Conservation (phyloP, 53 echinoderm and acorn worm species). For the Antedon mediterranea region DNA sequence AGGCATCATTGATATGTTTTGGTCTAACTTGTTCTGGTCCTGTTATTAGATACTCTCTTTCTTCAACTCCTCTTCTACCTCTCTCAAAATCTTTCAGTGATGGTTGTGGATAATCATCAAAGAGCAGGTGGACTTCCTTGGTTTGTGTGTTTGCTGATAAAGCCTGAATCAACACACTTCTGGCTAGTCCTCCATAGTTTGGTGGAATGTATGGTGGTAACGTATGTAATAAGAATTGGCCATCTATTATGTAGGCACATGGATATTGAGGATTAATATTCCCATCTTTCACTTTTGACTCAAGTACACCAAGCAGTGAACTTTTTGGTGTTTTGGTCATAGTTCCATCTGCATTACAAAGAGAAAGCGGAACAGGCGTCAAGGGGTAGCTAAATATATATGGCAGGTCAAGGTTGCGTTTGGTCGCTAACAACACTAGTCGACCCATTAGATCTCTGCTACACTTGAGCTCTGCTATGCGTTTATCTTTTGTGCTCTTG, state of each 20-base stretch:
- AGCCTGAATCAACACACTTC: neutral
- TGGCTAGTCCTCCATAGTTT: constrained; percentile 11
- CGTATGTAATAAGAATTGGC: neutral
- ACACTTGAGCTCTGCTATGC: no score
- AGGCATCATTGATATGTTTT: neutral
- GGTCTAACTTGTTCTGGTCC: constrained; percentile 3
- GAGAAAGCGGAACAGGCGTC: constrained; percentile 11
- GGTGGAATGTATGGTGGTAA: constrained; percentile 4
- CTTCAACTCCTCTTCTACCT: no score
- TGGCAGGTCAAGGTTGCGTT: constrained; percentile 10
- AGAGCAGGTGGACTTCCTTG: constrained; percentile 6
- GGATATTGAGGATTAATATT: neutral
- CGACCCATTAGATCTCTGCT: neutral
- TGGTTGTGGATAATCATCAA: constrained; percentile 10
- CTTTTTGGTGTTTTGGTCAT: constrained; percentile 14
- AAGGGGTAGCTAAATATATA: constrained; percentile 17
- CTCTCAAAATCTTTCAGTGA: no score
- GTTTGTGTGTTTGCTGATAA: neutral
- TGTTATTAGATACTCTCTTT: neutral
- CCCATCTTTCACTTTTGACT: neutral
- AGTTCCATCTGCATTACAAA: constrained; percentile 11
- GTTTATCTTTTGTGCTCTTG: no score
- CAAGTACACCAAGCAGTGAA: neutral
- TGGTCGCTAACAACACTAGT: neutral
- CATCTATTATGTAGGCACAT: no score